Conservation (phyloP, 2,888 invertebrate genomes). For the Lithophane leautieri region DNA sequence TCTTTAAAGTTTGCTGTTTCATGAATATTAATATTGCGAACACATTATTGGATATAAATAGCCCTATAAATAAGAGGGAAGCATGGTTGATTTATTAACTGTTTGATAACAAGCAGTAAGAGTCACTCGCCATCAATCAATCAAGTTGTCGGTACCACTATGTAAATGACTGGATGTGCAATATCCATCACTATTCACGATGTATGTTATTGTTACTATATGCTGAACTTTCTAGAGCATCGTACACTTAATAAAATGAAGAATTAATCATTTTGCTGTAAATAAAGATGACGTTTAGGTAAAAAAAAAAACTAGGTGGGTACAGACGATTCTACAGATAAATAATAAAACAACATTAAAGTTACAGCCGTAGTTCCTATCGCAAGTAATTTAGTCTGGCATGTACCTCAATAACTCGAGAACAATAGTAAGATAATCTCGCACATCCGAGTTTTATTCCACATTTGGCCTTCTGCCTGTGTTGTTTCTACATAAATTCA, state of each 20-base stretch:
- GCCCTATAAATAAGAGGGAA: constrained; percentile 59
- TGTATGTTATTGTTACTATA: constrained; percentile 31
- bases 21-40: constrained; percentile 47
- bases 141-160: constrained; percentile 74
- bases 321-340: constrained; percentile 6
- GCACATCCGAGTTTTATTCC: constrained; percentile 53
- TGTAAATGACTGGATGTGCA: constrained; percentile 73
- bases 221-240: constrained; percentile 13
- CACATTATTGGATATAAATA: constrained; percentile 48
- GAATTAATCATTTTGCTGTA: background rate
- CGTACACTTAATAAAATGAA: constrained; percentile 9
- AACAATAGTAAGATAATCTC: constrained; percentile 65
- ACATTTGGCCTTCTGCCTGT: constrained; percentile 53
- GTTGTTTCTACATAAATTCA: constrained; percentile 51
- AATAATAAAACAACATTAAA: constrained; percentile 29
- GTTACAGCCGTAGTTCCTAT: constrained; percentile 47
- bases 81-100: constrained; percentile 73
- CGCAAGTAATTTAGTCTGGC: constrained; percentile 36
- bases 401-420: constrained; percentile 45
- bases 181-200: constrained; percentile 62
- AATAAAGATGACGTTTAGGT: background rate
- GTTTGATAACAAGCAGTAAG: constrained; percentile 73
- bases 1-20: constrained; percentile 35
- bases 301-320: background rate
- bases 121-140: constrained; percentile 76